Evolutionary conservation across 2,888 invertebrate species (phyloP).

Genomic region (Alsophila aescularia): DNA sequence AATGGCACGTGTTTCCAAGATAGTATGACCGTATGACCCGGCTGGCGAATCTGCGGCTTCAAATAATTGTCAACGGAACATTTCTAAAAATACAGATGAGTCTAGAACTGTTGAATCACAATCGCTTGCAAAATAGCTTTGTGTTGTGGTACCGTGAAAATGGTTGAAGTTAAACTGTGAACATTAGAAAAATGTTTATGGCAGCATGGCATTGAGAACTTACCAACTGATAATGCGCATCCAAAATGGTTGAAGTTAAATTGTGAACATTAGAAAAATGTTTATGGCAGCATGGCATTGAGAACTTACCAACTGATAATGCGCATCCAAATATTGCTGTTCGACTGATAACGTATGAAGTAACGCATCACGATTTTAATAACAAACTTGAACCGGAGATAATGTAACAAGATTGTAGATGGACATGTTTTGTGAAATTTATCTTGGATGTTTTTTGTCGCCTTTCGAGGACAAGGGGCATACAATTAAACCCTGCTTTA

Average conservation of each 20-base stretch:
- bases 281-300: constrained; percentile 3
- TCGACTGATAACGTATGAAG: constrained; percentile 17
- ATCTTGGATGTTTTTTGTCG: constrained; percentile 4
- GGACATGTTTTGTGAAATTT: neutral
- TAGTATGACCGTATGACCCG: constrained; percentile 29
- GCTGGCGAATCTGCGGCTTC: constrained; percentile 23
- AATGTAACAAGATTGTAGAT: neutral
- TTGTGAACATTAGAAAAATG: constrained; percentile 4
- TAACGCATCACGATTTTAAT: constrained; percentile 26
- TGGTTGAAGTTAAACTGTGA: constrained; percentile 15
- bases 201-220: constrained; percentile 2
- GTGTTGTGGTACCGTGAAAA: constrained; percentile 17
- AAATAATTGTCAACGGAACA: constrained; percentile 54
- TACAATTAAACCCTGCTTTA: neutral
- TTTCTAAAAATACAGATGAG: constrained; percentile 62
- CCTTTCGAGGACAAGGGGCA: neutral
- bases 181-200: neutral
- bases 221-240: constrained; percentile 6
- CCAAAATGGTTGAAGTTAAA: constrained; percentile 18
- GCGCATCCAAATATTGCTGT: constrained; percentile 14
- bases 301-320: constrained; percentile 2
- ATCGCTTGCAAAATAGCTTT: constrained; percentile 41
- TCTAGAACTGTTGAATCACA: constrained; percentile 56
- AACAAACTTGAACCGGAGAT: neutral
- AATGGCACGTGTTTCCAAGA: constrained; percentile 20